phyloP scores from a whole-genome alignment of 2,888 invertebrate genomes.

The Biston stratarius region DNA sequence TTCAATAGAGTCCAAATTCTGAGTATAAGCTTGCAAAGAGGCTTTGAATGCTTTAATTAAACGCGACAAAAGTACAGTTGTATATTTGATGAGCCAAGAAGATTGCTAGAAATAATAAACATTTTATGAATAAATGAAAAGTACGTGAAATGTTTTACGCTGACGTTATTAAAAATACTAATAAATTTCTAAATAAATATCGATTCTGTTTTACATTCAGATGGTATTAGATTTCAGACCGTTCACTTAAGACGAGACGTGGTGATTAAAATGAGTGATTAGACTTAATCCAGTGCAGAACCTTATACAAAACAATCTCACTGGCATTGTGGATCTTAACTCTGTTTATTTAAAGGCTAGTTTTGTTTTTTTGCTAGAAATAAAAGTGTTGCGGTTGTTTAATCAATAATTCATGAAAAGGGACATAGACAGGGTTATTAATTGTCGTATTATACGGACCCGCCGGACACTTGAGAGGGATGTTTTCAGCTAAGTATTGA shows the following conservation, averaged over 20 bases:
- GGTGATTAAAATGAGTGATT: constrained; percentile 40
- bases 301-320: not conserved
- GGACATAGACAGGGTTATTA: constrained; percentile 56
- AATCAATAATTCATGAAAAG: constrained; percentile 61
- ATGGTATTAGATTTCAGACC: constrained; percentile 29
- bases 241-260: constrained; percentile 32
- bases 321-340: constrained; percentile 25
- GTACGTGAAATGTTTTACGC: constrained; percentile 4
- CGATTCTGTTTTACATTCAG: constrained; percentile 15
- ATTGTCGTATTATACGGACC: constrained; percentile 60
- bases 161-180: constrained; percentile 28
- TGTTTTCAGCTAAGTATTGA: constrained; percentile 35
- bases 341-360: constrained; percentile 14
- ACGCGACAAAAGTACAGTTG: constrained; percentile 5
- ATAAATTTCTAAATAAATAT: constrained; percentile 14
- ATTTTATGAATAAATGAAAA: constrained; percentile 4
- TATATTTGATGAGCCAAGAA: constrained; percentile 4
- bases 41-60: constrained; percentile 6
- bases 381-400: constrained; percentile 36
- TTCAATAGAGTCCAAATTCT: not conserved
- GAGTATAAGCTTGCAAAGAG: not conserved
- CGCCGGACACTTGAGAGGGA: constrained; percentile 36
- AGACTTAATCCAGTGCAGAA: constrained; percentile 18
- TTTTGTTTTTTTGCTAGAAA: constrained; percentile 26
- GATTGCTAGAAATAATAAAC: not conserved